Conservation (phyloP, 2,797 vertebrate species). For the Carapus acus region DNA sequence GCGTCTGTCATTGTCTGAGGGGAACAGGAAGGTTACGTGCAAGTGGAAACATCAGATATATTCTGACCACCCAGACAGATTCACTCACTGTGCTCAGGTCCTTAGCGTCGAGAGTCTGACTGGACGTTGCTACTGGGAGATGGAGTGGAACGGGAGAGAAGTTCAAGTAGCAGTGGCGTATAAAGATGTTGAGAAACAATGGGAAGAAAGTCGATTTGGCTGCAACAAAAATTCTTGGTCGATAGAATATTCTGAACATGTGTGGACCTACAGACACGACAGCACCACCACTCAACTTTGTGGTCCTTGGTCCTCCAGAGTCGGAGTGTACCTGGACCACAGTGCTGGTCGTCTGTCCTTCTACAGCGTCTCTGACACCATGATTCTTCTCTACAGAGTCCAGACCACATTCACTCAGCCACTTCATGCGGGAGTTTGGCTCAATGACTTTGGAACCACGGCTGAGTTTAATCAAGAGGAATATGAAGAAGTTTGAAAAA, state of each 20-base stretch:
- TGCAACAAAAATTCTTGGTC: not conserved
- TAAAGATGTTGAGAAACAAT: not conserved
- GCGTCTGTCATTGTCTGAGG: not conserved
- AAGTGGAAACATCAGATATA: not conserved
- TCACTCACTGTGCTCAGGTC: not conserved
- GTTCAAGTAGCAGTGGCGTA: not conserved
- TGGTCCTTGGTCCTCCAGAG: not conserved
- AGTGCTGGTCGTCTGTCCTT: not conserved
- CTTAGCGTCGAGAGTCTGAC: constrained; percentile 23
- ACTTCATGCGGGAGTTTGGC: constrained; percentile 8
- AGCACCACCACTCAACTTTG: not conserved
- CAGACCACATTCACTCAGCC: constrained; percentile 22
- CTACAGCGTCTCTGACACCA: constrained; percentile 1
- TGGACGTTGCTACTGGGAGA: constrained; percentile 5
- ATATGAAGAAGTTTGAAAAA: too few relatives aligned
- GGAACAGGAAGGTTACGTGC: not conserved
- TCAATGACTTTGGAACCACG: not conserved
- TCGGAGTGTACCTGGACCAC: not conserved
- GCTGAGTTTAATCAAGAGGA: constrained; percentile 16
- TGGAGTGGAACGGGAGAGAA: constrained; percentile 10
- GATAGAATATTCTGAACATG: not conserved
- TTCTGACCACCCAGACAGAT: constrained; percentile 7
- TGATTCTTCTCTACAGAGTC: constrained; percentile 30
- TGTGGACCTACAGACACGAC: not conserved
- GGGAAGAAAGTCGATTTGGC: constrained; percentile 1